Evolutionary conservation across 2,797 vertebrate species (phyloP), one percentile per base, ranked within the genome.

Genomic region (Falco cherrug): DNA sequence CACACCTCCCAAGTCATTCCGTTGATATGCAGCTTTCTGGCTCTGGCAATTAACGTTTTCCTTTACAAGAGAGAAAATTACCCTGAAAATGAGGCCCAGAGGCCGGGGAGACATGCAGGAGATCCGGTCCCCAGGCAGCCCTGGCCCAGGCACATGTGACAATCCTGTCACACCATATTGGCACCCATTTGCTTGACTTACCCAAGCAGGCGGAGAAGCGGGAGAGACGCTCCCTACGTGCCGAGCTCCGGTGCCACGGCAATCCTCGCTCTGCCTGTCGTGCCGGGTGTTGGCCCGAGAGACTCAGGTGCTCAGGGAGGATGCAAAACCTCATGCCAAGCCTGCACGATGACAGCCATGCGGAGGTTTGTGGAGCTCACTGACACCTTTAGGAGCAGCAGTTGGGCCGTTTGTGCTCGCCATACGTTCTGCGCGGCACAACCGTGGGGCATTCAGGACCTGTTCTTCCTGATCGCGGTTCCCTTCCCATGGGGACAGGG

Each of bases 401-500:
- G 64, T 31, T 51, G 8, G 29, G 71, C 65, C 83, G 73, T 57
- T 74, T 60, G 61, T 4, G 35, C 51, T 78, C 12, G 1, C 65
- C 45, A 6, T 2, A 1, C 13, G 1, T 77, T 35, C 68, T 13
- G 7, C 0, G 1, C 5, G 13, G 48, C 31, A 18, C 60, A 51
- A 59, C 92, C 51, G 63, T 9, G 0, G 83, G 88, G 88, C 79
- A 51, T 53, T 5, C 65, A 69, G 73, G 93, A 93, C 94, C 67
- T 63, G 92, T 84, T 94, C 41, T 65, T 93, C 90, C 80, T 33
- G 74, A 73, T 33, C 5, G 2, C 20, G 45, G 64, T 35, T 57
- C 45, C 63, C 37, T 70, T 69, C 61, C 69, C 15, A 0, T 5
- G 51, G 56, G 61, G 33, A 16, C 39, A 90, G 67, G 71, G 80